Evolutionary conservation across 92 coral and sea anemone genomes (phyloP), one percentile per base, ranked within the genome.

Genomic region (Metridium senile): DNA sequence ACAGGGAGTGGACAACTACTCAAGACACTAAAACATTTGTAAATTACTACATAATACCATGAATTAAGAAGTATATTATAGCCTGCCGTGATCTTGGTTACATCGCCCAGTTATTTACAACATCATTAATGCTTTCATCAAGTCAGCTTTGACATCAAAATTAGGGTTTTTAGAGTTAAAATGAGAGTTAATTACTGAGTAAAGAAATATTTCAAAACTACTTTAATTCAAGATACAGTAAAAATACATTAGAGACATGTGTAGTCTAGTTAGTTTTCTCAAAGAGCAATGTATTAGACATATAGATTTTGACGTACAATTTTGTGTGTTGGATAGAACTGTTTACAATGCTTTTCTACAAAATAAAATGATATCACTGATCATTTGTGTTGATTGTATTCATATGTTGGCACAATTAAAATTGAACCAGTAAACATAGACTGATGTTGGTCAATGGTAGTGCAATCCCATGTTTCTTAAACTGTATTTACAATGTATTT

Each of bases 321-420:
- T 3, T 21, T 54, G 61, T 58, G 59, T 29, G 61, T n/a, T 53
- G 47, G 33, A 53, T 26, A 1, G 46, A 54, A 9, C 61, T 58
- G 1, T 71, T 52, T 20, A 43, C 26, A 23, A 53, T 30, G 39
- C 20, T 71, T 71, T 71, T 71, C 76, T 71, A 71, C 64, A 71
- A 51, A 71, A 71, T 71, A 71, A 71, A 71, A 30, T 71, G 26
- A 51, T 49, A 70, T 47, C 21, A 70, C 19, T 29, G 39, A 43
- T 39, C 6, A 13, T 39, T 4, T 32, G 17, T 0, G 31, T 32
- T 62, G 11, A 23, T 19, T 20, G 21, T 25, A 13, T 64, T 30
- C n/a, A n/a, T n/a, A n/a, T n/a, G n/a, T n/a, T n/a, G n/a, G n/a
- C n/a, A n/a, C n/a, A n/a, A n/a, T n/a, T n/a, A n/a, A n/a, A n/a